Evolutionary conservation across 2,797 vertebrate genomes (phyloP), one percentile per base, ranked within the genome.

Genomic region (Bradypodion ventrale): DNA sequence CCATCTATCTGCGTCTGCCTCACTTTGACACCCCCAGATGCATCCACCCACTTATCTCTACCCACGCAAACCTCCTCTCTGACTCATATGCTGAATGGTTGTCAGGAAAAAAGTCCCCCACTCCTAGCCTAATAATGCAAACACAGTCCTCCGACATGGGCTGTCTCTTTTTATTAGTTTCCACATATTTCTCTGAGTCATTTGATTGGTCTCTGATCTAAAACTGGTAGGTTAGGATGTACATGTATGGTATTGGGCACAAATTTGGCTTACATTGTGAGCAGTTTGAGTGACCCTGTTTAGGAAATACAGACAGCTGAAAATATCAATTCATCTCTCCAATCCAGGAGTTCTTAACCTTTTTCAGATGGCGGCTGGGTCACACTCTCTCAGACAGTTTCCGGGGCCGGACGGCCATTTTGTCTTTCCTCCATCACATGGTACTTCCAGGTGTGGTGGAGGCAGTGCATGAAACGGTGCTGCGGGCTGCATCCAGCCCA

Each of bases 1-100:
- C 91, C 89, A 93, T 94, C 91, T 90, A 77, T 94, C 90, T 87
- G 88, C 80, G 87, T 91, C 93, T 93, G 92, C 93, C 92, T 95
- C 88, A 89, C 94, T 90, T 92, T 93, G 78, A 96, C 95, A 93
- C 96, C 95, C 93, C 91, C 95, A 91, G 93, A 93, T 90, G 93
- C 82, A 75, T 89, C 91, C 83, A 35, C 95, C 94, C 91, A 91
- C 91, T 40, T 12, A 65, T 35, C 69, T 29, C 83, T 79, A 52
- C 89, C 92, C 89, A 92, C 89, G 0, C 89, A 86, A 1, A 90
- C 93, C 94, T 92, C 90, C 90, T 79, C 82, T 92, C 87, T 96
- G 94, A 95, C 92, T 95, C 94, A 96, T 68, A 89, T 91, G 92
- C 90, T 69, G 13, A 92, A 90, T 73, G 78, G 78, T 5, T 88